Conservation (phyloP, 1,140 invertebrate species). For the Megathymus violae region DNA sequence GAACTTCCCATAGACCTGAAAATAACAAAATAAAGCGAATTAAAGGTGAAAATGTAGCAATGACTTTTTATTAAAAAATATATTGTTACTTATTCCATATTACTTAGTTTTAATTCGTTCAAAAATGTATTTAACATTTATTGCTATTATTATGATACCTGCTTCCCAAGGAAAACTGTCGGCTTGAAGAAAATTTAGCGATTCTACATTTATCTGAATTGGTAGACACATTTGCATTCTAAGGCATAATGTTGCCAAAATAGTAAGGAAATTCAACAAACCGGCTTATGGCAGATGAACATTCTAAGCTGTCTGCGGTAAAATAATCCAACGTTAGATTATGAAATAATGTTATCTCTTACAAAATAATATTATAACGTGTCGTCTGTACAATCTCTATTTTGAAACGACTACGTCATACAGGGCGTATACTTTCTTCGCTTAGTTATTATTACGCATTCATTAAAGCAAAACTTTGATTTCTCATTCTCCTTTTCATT, state of each 20-base stretch:
- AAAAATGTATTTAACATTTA: not conserved
- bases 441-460: too few relatives aligned
- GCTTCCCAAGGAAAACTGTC: conserved; percentile 6
- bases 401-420: too few relatives aligned
- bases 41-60: conserved; percentile 33
- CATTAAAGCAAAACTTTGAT: too few relatives aligned
- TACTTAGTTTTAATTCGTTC: too few relatives aligned
- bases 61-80: too few relatives aligned
- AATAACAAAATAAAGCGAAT: too few relatives aligned
- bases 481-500: too few relatives aligned
- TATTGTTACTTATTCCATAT: too few relatives aligned
- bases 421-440: too few relatives aligned
- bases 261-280: conserved; percentile 29
- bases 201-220: conserved; percentile 21
- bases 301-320: conserved; percentile 25
- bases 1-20: conserved; percentile 96
- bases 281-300: conserved; percentile 27
- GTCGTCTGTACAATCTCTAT: too few relatives aligned
- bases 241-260: conserved; percentile 34
- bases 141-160: conserved; percentile 10
- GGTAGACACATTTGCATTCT: conserved; percentile 30
- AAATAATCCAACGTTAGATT: conserved; percentile 10
- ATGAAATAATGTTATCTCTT: conserved; percentile 20
- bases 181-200: conserved; percentile 18
- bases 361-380: too few relatives aligned